Evolutionary conservation across 2,797 vertebrate genomes (phyloP).

Genomic region (Alcedo quadribrachys): DNA sequence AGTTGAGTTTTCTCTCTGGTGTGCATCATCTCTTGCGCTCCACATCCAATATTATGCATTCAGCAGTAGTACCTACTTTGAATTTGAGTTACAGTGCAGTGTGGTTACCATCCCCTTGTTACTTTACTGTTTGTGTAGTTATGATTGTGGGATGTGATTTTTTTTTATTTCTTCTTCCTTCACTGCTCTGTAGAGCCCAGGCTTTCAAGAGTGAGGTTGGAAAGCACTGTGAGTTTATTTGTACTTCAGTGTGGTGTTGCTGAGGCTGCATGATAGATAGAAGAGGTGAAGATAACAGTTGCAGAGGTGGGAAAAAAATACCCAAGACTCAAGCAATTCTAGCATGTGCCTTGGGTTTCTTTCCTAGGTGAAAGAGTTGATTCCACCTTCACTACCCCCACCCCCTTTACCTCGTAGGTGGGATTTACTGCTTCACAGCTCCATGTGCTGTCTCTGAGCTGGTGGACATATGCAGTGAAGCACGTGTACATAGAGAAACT

Average conservation of each 20-base stretch:
- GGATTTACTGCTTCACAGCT: not conserved
- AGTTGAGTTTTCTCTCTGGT: not conserved
- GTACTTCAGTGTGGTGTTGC: not conserved
- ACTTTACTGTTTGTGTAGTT: not conserved
- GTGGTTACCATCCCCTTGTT: not conserved
- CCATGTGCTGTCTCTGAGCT: not conserved
- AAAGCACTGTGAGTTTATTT: not conserved
- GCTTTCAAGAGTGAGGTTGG: not conserved
- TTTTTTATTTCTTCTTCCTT: not conserved
- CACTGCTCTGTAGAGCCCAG: not conserved
- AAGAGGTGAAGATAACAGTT: not conserved
- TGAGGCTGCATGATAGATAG: not conserved
- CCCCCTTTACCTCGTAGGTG: not conserved
- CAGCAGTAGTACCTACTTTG: not conserved
- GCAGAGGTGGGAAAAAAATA: not conserved
- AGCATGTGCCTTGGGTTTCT: not conserved
- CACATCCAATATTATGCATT: not conserved
- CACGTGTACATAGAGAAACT: not conserved
- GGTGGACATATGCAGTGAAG: not conserved
- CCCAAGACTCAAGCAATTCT: not conserved
- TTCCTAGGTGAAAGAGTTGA: not conserved
- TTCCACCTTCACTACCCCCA: not conserved
- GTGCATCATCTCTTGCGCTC: not conserved
- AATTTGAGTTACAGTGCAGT: not conserved
- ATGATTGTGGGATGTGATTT: not conserved